These are phyloP conservation scores for Hedychridium roseum DNA, from an alignment of 2,888 invertebrate species.

Conservation along the genomic window DNA sequence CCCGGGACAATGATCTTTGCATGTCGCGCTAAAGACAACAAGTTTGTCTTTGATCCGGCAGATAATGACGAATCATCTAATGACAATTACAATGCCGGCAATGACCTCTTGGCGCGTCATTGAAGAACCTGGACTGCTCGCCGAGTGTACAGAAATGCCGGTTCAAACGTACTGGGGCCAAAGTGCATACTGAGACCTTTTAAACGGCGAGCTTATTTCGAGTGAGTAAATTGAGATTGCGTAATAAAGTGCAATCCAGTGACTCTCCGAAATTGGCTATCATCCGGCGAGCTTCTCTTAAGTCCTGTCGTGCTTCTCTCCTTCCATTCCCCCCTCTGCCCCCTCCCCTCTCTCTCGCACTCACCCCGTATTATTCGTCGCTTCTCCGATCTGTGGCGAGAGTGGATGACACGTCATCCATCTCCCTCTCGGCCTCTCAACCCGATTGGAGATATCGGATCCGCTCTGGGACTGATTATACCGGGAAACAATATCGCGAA, in stretches of 20 bases:
- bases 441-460: constrained; percentile 14
- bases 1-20: too few species aligned
- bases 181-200: too few species aligned
- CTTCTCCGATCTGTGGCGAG: background rate
- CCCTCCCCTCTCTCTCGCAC: background rate
- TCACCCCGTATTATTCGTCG: background rate
- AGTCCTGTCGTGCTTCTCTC: background rate
- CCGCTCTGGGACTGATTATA: constrained; percentile 14
- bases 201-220: background rate
- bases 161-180: too few species aligned
- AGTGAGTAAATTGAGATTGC: constrained; percentile 11
- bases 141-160: too few species aligned
- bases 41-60: too few species aligned
- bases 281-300: constrained; percentile 3
- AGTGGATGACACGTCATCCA: constrained; percentile 1
- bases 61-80: too few species aligned
- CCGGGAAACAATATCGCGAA: constrained; percentile 10
- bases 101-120: too few species aligned
- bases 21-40: too few species aligned
- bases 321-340: background rate
- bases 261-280: constrained; percentile 12
- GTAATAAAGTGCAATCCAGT: constrained; percentile 10
- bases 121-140: too few species aligned
- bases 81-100: too few species aligned
- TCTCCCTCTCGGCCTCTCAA: constrained; percentile 3